phyloP scores from a whole-genome alignment of 2,888 invertebrate genomes.

The Iphiclides podalirius region DNA sequence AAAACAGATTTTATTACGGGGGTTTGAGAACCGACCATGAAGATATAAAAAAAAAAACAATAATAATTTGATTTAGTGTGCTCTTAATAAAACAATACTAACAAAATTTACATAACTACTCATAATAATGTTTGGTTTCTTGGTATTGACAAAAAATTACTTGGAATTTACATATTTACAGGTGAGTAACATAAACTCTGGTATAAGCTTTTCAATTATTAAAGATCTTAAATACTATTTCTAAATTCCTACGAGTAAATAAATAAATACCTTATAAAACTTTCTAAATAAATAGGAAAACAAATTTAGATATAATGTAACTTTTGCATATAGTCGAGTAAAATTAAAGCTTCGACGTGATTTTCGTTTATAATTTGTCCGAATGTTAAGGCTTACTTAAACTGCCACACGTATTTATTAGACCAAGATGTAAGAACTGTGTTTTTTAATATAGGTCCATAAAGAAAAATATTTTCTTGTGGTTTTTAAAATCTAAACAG shows the following conservation, averaged over 20 bases:
- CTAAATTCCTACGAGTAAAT: constrained; percentile 53
- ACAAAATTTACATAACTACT: constrained; percentile 73
- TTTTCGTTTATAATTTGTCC: constrained; percentile 3
- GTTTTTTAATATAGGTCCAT: too few relatives aligned
- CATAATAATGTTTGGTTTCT: constrained; percentile 74
- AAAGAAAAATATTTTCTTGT: too few relatives aligned
- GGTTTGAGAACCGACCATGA: constrained; percentile 61
- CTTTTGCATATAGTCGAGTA: constrained; percentile 1
- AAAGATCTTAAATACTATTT: constrained; percentile 36
- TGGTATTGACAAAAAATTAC: constrained; percentile 72
- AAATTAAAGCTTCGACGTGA: constrained; percentile 19
- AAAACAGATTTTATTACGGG: constrained; percentile 75
- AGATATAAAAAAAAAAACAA: constrained; percentile 61
- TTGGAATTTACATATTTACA: constrained; percentile 79
- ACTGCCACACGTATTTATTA: background rate
- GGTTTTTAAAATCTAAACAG: too few relatives aligned
- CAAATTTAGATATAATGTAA: constrained; percentile 25
- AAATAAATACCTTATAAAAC: constrained; percentile 59
- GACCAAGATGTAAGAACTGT: too few relatives aligned
- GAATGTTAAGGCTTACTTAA: background rate
- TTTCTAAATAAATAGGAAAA: constrained; percentile 35
- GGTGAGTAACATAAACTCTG: constrained; percentile 60
- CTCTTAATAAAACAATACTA: constrained; percentile 62
- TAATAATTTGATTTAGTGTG: constrained; percentile 54
- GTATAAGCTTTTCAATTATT: constrained; percentile 56